Evolutionary conservation across 1,140 invertebrate genomes (phyloP), one percentile per base, ranked within the genome.

Genomic region (Rhyzopertha dominica): DNA sequence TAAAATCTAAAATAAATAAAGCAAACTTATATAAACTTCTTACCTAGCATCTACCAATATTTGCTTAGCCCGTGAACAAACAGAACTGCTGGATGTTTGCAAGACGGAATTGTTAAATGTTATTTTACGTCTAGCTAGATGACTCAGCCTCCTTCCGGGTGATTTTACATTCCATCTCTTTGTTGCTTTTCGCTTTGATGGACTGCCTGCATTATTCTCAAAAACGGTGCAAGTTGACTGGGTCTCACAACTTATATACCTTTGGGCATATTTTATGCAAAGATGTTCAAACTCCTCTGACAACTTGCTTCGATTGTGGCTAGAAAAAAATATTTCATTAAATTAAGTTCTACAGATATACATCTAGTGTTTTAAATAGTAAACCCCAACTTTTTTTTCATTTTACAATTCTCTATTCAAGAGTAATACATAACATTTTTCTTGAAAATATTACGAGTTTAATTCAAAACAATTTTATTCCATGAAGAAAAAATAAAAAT

Each of bases 161-260:
- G 81, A 84, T 54, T 79, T 78, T 2, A 70, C 72, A 44, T 70
- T 72, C 32, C 63, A 74, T 53, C 72, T 70, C 41, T 71, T 68
- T 17, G 72, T 43, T 29, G 72, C 62, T 63, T 69, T 75, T 29
- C 75, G 58, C 49, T 79, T 80, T 43, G 64, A 73, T 0, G 76
- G 74, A 62, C 74, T 81, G 32, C 65, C 68, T 4, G 71, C 67
- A 5, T 70, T 68, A 30, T 73, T 71, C 38, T 76, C 69, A 49
- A 73, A 75, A 20, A 76, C 66, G 32, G 75, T 80, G 46, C 81
- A 79, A 41, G 75, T 79, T 0, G 79, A 80, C 41, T 80, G 75
- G 1, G 81, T 83, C 56, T 84, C 81, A 2, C 67, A 70, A 7
- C 78, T 77, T 17, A 85, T 70, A 51, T 75, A 84, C 45, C 81